These are phyloP conservation scores for Zhengitettix transpicula DNA, from an alignment of 2,888 invertebrate genomes.

Conservation along the genomic window DNA sequence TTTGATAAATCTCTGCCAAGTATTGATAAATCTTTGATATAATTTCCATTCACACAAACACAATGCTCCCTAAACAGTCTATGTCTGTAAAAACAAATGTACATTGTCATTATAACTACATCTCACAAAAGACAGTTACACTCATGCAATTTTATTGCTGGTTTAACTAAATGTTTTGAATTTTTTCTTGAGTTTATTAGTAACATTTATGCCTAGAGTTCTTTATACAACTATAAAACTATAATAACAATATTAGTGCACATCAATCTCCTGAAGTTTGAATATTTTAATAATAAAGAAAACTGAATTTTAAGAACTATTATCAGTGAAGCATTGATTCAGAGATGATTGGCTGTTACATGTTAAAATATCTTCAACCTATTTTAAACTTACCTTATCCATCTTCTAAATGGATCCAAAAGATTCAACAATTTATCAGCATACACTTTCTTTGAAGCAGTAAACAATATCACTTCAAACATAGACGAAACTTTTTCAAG, in stretches of 20 bases:
- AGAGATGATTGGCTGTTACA: too few relatives aligned
- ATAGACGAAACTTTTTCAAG: slow-evolving; percentile 69
- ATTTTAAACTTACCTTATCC: slow-evolving; percentile 52
- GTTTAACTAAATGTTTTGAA: neutral
- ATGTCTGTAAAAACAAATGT: slow-evolving; percentile 26
- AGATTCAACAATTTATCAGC: slow-evolving; percentile 85
- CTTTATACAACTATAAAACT: too few relatives aligned
- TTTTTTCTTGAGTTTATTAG: neutral
- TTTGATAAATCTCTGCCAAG: slow-evolving; percentile 80
- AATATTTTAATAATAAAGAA: too few relatives aligned
- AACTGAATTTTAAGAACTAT: too few relatives aligned
- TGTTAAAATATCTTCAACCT: too few relatives aligned
- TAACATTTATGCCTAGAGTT: too few relatives aligned
- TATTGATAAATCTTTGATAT: slow-evolving; percentile 88
- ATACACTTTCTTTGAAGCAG: slow-evolving; percentile 88
- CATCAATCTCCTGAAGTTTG: too few relatives aligned
- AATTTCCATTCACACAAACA: slow-evolving; percentile 87
- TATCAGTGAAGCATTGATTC: too few relatives aligned
- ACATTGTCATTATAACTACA: too few relatives aligned
- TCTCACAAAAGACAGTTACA: too few relatives aligned
- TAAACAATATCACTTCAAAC: slow-evolving; percentile 89
- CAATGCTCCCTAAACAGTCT: slow-evolving; percentile 91
- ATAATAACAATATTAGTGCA: too few relatives aligned
- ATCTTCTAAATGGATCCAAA: slow-evolving; percentile 71
- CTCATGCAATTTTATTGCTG: too few relatives aligned